Evolutionary conservation across 2,888 invertebrate species (phyloP).

Genomic region (Tenodera sinensis): DNA sequence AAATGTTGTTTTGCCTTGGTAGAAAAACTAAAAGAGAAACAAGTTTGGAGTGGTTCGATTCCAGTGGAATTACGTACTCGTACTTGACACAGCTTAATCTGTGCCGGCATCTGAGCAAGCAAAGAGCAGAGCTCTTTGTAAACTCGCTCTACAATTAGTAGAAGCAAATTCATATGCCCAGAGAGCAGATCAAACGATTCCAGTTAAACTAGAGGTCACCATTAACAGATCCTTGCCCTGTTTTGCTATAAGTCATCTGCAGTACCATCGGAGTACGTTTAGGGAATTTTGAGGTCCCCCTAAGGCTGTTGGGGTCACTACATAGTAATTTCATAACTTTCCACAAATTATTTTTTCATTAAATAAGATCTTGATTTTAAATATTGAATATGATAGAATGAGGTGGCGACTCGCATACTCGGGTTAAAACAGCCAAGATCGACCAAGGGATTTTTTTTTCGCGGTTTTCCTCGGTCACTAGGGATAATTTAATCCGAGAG

Average conservation of each 20-base stretch:
- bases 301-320: too few species aligned
- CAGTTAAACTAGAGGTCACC: not conserved
- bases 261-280: too few species aligned
- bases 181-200: not conserved
- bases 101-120: not conserved
- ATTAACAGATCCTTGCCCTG: not conserved
- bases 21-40: not conserved
- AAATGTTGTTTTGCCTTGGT: not conserved
- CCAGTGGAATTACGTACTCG: not conserved
- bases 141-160: not conserved
- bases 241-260: not conserved
- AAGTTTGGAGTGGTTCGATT: not conserved
- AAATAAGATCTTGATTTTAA: too few species aligned
- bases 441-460: too few species aligned
- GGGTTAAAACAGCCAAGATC: too few species aligned
- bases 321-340: too few species aligned
- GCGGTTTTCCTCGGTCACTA: too few species aligned
- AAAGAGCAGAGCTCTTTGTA: not conserved
- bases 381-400: too few species aligned
- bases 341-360: too few species aligned
- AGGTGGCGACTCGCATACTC: too few species aligned
- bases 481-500: too few species aligned
- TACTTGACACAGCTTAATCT: not conserved
- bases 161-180: not conserved
- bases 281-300: too few species aligned